These are phyloP conservation scores for Chascanopsetta lugubris DNA, from an alignment of 2,113 vertebrate genomes.

Conservation along the genomic window DNA sequence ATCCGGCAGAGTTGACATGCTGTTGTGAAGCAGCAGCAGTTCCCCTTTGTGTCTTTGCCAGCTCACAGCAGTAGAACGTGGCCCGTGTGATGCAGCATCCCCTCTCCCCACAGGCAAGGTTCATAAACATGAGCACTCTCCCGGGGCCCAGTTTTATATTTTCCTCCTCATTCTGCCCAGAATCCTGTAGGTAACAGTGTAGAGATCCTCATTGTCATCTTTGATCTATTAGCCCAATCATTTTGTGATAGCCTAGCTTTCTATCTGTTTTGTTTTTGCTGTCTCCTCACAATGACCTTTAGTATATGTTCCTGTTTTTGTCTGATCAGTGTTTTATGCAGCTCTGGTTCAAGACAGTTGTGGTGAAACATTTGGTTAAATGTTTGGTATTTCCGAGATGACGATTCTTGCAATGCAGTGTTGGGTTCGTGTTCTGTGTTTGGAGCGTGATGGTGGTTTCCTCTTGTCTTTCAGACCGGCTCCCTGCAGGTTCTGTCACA, in stretches of 20 bases:
- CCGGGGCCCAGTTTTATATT: constrained; percentile 11
- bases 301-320: neutral
- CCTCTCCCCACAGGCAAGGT: constrained; percentile 14
- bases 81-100: constrained; percentile 11
- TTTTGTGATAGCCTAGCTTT: neutral
- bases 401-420: neutral
- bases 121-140: constrained; percentile 42
- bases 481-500: constrained; percentile 83
- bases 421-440: neutral
- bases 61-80: constrained; percentile 31
- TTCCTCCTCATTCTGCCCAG: neutral
- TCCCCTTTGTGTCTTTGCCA: constrained; percentile 22
- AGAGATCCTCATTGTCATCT: neutral
- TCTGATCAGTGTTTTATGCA: neutral
- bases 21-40: constrained; percentile 27
- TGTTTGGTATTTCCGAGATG: neutral
- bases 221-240: neutral
- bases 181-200: constrained; percentile 17
- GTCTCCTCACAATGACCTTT: neutral
- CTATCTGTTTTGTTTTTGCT: neutral
- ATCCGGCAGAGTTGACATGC: neutral
- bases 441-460: neutral
- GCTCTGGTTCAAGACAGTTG: neutral
- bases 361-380: neutral
- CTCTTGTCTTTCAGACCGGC: constrained; percentile 66